Base-by-base conservation (phyloP, 1,140 invertebrate genomes). In the Apis dorsata region DNA sequence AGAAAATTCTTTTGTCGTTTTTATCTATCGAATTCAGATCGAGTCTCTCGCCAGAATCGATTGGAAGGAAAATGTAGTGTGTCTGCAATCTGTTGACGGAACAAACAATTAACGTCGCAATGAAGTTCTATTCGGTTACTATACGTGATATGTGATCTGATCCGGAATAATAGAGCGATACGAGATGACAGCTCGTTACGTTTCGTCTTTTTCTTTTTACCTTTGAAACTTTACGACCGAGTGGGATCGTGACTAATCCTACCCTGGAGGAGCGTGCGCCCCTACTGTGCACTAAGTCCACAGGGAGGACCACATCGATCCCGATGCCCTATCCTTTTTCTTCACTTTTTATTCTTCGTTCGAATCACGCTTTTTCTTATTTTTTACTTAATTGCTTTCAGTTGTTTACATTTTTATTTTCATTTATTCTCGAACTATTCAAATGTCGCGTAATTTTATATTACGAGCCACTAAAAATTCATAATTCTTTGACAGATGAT, bases 201-300 rank as follows among this genome's bases (percentile, higher is more conserved):
- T 57, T n/a, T 53, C 59, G 71, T 68, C 57, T 78, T 83, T 78
- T 83, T 34, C 73, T 69, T 83, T 79, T 78, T 72, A 72, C 81
- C 81, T 83, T 83, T 79, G 68, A 79, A 83, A 83, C 68, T 83
- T 83, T 79, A 83, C 75, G 81, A 79, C 74, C 66, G 81, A 83
- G 59, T 66, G 24, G 76, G 60, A 83, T 83, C 81, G 76, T 83
- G 81, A 83, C 75, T 83, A 83, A 83, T 83, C 75, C 81, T 62
- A 83, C 75, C 75, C 81, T 72, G 17, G 81, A 69, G 76, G 81
- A 65, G 81, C 28, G 74, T 57, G 81, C 81, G 59, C 75, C 75
- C 81, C 81, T 83, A 79, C 81, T 71, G 53, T 57, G 28, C 81
- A 24, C 51, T 78, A 81, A 78, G 70, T 71, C 57, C 57, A 49